Base-by-base conservation (phyloP, 1,140 invertebrate genomes). In the Eupeodes corollae region DNA sequence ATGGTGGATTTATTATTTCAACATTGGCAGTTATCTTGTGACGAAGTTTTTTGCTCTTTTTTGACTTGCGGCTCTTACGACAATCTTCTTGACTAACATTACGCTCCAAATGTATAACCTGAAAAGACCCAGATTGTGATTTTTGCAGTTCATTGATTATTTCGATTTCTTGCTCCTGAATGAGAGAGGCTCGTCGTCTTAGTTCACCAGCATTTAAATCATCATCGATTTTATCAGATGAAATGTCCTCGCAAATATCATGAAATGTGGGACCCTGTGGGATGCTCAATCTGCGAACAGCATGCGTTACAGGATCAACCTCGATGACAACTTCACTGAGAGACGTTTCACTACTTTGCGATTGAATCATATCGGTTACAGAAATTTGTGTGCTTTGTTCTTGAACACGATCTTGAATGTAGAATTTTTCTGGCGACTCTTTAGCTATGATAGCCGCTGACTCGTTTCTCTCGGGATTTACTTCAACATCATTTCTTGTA, bases 221-320 rank as follows among this genome's bases (percentile, higher is more conserved):
- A 42, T 74, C 71, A 44, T 72, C 59, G 31, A 73, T 69, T 41
- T 68, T 61, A 16, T 73, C 70, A 3, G 70, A 71, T 2, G 71
- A 71, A n/a, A 75, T 75, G 13, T 68, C 71, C 47, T 65, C 58
- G 49, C 73, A 75, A 38, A 75, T 74, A 50, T 75, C 73, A 49
- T 74, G 71, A 51, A 75, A 75, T 13, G 67, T 72, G 9, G 72
- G 70, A 35, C 59, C 65, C 48, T 70, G 67, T 16, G 66, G 63
- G 12, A 68, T 47, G 10, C 67, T 66, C 30, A 60, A 43, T 1
- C 61, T 57, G 1, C 59, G 50, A 6, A 68, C 56, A 6, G 49
- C 53, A 39, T 53, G 41, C 18, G 40, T 26, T 8, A 48, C 11
- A 15, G 21, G 33, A 49, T 53, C 48, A 14, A 50, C 31, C 32